Evolutionary conservation across 35 echinoderm and acorn worm species (phyloP).

Genomic region (Holothuria glaberrima): DNA sequence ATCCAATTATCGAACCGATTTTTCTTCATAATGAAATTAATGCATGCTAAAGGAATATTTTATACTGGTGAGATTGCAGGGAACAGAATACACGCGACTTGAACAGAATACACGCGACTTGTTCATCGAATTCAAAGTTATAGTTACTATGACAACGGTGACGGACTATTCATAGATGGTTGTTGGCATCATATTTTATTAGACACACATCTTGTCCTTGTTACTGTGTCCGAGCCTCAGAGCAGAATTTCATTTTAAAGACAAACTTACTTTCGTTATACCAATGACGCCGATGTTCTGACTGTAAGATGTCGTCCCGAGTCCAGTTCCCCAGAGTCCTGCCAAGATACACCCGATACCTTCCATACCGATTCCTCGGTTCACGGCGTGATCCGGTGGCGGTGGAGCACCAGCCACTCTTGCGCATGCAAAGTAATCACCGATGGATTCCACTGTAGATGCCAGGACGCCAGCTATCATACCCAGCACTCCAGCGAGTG

Average conservation of each 20-base stretch:
- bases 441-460: slow-evolving; percentile 84
- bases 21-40: too few species aligned
- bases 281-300: slow-evolving; percentile 87
- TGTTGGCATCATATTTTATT: too few species aligned
- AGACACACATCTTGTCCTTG: too few species aligned
- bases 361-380: slow-evolving; percentile 87
- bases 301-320: slow-evolving; percentile 85
- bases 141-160: too few species aligned
- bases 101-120: too few species aligned
- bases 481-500: slow-evolving; percentile 66
- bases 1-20: too few species aligned
- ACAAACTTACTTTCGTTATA: slow-evolving; percentile 78
- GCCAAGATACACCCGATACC: slow-evolving; percentile 77
- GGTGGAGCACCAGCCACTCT: slow-evolving; percentile 78
- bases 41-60: too few species aligned
- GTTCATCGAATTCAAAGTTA: too few species aligned
- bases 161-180: too few species aligned
- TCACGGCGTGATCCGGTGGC: slow-evolving; percentile 78
- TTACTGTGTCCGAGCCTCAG: too few species aligned
- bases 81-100: too few species aligned
- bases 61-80: too few species aligned
- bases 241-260: neutral
- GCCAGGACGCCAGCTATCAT: slow-evolving; percentile 83
- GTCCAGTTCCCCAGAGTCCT: slow-evolving; percentile 70
- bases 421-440: slow-evolving; percentile 90